phyloP scores from a whole-genome alignment of 2,888 invertebrate species.

The Drosophila merina region DNA sequence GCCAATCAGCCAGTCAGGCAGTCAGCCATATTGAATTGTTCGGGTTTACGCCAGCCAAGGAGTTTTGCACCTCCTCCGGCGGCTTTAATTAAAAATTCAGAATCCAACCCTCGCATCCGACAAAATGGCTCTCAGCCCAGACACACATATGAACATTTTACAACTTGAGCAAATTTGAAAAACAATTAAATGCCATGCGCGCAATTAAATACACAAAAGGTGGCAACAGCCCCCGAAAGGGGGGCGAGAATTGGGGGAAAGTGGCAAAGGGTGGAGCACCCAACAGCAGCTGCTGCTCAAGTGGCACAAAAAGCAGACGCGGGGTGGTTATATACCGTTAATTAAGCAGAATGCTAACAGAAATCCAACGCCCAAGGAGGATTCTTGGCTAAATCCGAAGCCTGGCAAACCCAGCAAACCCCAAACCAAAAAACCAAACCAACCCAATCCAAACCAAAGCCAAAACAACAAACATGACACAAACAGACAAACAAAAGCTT shows the following conservation, averaged over 20 bases:
- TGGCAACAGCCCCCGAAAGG: slow-evolving; percentile 67
- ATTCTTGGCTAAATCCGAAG: slow-evolving; percentile 3
- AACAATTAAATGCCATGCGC: slow-evolving; percentile 83
- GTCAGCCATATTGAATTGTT: slow-evolving; percentile 71
- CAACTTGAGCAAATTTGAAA: slow-evolving; percentile 81
- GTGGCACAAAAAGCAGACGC: slow-evolving; percentile 53
- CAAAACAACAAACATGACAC: slow-evolving; percentile 65
- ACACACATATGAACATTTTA: slow-evolving; percentile 62
- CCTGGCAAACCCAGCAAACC: slow-evolving; percentile 1
- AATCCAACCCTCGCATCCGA: slow-evolving; percentile 59
- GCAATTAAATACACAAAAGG: slow-evolving; percentile 83
- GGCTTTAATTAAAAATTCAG: slow-evolving; percentile 73
- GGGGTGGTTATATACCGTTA: slow-evolving; percentile 72
- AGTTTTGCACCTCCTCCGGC: slow-evolving; percentile 67
- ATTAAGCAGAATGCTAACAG: slow-evolving; percentile 74
- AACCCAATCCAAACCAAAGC: slow-evolving; percentile 37
- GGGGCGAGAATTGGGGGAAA: slow-evolving; percentile 4
- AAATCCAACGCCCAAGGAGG: slow-evolving; percentile 38
- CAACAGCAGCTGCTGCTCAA: slow-evolving; percentile 54
- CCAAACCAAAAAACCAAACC: slow-evolving; percentile 39
- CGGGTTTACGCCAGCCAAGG: slow-evolving; percentile 51
- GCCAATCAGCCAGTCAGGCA: slow-evolving; percentile 14
- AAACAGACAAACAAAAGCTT: slow-evolving; percentile 78
- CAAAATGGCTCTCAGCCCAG: slow-evolving; percentile 56
- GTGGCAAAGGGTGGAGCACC: slow-evolving; percentile 34